Evolutionary conservation across 2,888 invertebrate species (phyloP), one percentile per base, ranked within the genome.

Genomic region (Hermaeophaga mercurialis): DNA sequence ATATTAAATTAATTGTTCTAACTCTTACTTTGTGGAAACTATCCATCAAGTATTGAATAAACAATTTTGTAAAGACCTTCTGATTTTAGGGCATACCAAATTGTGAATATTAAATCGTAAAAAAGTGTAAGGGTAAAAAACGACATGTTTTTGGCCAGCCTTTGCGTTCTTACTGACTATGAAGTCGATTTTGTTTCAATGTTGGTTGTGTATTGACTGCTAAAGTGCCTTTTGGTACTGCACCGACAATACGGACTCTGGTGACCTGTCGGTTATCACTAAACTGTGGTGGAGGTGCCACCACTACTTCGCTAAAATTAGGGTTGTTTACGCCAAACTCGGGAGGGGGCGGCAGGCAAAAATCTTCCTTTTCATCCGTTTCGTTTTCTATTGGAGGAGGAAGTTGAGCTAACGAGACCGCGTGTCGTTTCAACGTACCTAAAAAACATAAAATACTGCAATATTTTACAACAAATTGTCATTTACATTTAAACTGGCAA

Each of bases 241-340:
- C 88, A 54, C 90, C 91, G 49, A 93, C 90, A 65, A 93, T 91
- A 66, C 92, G 84, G 53, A 90, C 91, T 68, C 88, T 83, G 36
- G 81, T 80, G 67, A 82, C 81, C 62, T 76, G 80, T 53, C 81
- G 76, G 64, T 83, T 83, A 79, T 94, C 94, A 78, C 90, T 91
- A 80, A 94, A 94, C 79, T 94, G 94, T 31, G 94, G 94, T 28
- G 94, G 94, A 31, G 94, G 94, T 17, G 92, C 91, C 11, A 91
- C 84, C 47, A 87, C 80, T 56, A 85, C 84, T 3, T 80, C 61
- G 22, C 49, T 58, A 38, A 61, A 59, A 31, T 64, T 67, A 59
- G 74, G 66, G 53, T 72, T 74, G 59, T 73, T 73, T 36, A 78
- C 78, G 24, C 80, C 81, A 66, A 84, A 85, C 69, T 85, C 85